phyloP scores from a whole-genome alignment of 2,797 vertebrate genomes.

The Pangasius sanitwongsei region DNA sequence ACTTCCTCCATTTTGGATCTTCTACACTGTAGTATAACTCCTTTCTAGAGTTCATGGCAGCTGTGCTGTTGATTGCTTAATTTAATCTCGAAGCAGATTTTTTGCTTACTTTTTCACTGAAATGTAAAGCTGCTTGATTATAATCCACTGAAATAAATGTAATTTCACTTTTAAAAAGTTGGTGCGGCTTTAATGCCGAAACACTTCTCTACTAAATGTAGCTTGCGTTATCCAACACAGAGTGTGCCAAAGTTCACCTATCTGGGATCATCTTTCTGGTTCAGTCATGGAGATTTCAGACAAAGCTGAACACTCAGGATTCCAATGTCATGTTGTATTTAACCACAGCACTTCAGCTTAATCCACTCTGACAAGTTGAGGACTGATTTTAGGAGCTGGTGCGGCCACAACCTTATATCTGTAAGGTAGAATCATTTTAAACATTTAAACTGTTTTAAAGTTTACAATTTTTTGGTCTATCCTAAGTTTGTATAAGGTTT shows the following conservation, averaged over 20 bases:
- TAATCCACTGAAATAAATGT: background rate
- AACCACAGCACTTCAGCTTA: slow-evolving; percentile 55
- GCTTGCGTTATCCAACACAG: background rate
- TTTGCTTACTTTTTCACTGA: background rate
- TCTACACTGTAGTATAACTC: background rate
- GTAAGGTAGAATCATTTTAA: background rate
- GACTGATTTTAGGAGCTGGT: background rate
- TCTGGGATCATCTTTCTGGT: slow-evolving; percentile 63
- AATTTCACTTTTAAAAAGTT: background rate
- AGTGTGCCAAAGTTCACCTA: slow-evolving; percentile 47
- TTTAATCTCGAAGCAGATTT: background rate
- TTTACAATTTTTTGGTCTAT: background rate
- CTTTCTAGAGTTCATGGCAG: background rate
- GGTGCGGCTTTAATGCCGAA: background rate
- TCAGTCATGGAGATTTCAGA: slow-evolving; percentile 74
- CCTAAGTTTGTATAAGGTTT: background rate
- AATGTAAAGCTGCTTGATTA: background rate
- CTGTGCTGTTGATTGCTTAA: background rate
- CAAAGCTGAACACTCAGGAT: slow-evolving; percentile 65
- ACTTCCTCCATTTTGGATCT: background rate
- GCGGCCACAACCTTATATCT: background rate
- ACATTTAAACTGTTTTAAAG: background rate
- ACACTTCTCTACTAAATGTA: background rate
- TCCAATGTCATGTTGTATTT: slow-evolving; percentile 71
- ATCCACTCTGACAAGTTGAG: background rate